Base-by-base conservation (phyloP, 2,113 vertebrate genomes). In the Dicaeum eximium region DNA sequence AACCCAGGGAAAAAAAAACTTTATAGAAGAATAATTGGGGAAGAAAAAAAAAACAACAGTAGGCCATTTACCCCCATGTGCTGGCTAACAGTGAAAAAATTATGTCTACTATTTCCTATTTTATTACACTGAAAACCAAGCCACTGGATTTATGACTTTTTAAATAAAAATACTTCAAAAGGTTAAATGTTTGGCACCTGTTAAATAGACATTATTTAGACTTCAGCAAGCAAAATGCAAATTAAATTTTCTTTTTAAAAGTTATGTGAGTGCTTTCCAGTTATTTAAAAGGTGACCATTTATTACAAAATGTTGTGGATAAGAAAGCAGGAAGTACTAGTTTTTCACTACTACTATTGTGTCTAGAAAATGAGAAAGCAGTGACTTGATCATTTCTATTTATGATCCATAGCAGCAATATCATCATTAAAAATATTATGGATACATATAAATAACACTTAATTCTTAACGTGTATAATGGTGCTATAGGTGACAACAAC, bases 391-490 rank as follows among this genome's bases (percentile, higher is more conserved):
- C 62, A 82, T 51, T 65, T 95, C 70, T 92, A 84, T 80, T 93
- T 86, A 90, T 88, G 93, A 88, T 93, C 69, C 66, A 90, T 83
- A 94, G 93, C 92, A 91, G 84, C 92, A 96, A 88, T 86, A 93
- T 45, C 71, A 89, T 84, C 33, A 83, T 90, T 92, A 88, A 95
- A 95, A 96, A 88, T 74, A 72, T 71, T 74, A 96, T 74, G 95
- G 84, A 80, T 87, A 92, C 81, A 82, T 92, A 96, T 95, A 97
- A 97, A 96, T 93, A 97, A 95, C 80, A 92, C 12, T 93, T 82
- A 87, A 66, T 66, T 84, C 65, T 95, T 93, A 86, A 80, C 82
- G 75, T 65, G 70, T 86, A 40, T 85, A 92, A 95, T 82, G 87
- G 81, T 93, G 93, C 79, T 95, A 40, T 80, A 86, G 79, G 81